Percentiles rank a stretch among this genome's conserved stretches.
Conservation (phyloP, 2,113 vertebrate genomes). For the Scolopax mira region DNA sequence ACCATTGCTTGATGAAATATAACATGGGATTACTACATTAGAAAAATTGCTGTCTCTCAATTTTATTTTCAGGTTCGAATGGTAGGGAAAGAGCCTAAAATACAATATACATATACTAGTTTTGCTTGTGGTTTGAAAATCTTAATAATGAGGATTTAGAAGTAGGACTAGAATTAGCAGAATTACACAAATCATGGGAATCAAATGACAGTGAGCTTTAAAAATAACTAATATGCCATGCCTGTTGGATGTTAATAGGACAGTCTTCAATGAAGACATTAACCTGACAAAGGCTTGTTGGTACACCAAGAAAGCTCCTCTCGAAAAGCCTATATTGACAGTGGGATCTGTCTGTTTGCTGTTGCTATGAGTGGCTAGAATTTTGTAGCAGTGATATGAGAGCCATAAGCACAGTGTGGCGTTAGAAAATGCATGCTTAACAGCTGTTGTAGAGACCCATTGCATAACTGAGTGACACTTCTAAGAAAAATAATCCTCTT, state of each 20-base stretch:
- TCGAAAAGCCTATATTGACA: background rate
- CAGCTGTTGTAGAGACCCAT: background rate
- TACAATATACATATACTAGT: background rate
- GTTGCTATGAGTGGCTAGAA: background rate
- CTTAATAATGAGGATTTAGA: background rate
- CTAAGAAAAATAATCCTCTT: background rate
- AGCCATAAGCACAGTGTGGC: background rate
- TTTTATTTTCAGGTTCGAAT: background rate
- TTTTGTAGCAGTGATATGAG: background rate
- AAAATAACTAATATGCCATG: background rate
- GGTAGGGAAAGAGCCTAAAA: background rate
- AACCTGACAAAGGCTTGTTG: background rate
- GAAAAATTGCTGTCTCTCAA: background rate
- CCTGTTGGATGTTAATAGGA: background rate
- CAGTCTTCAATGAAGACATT: background rate
- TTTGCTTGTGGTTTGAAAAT: background rate
- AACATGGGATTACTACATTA: background rate
- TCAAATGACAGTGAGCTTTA: background rate
- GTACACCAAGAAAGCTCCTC: background rate
- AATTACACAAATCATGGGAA: background rate
- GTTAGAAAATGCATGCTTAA: background rate
- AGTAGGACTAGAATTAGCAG: background rate
- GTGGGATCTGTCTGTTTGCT: background rate
- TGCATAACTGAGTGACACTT: background rate
- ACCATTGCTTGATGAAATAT: background rate